These are phyloP conservation scores for Drosophila guanche DNA, from an alignment of 1,140 invertebrate species.

Conservation along the genomic window DNA sequence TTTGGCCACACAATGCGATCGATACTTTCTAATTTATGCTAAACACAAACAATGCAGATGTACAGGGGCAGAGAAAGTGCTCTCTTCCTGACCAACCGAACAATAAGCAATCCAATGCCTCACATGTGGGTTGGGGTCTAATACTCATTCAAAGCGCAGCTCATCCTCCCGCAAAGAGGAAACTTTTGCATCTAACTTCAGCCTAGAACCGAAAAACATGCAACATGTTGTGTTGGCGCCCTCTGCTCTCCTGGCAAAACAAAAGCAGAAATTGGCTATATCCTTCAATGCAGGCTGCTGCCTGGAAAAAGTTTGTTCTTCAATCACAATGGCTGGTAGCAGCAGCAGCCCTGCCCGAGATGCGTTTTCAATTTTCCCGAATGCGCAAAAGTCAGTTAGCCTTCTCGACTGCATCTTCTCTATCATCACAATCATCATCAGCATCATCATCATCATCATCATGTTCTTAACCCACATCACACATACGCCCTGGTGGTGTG, in stretches of 20 bases:
- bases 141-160: slow-evolving; percentile 11
- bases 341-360: slow-evolving; percentile 8
- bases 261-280: slow-evolving; percentile 58
- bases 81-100: slow-evolving; percentile 34
- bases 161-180: slow-evolving; percentile 18
- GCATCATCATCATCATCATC: slow-evolving; percentile 17
- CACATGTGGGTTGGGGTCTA: slow-evolving; percentile 12
- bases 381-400: slow-evolving; percentile 49
- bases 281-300: slow-evolving; percentile 25
- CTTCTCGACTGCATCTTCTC: slow-evolving; percentile 12
- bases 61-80: slow-evolving; percentile 29
- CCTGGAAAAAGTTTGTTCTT: slow-evolving; percentile 37
- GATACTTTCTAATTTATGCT: slow-evolving; percentile 72
- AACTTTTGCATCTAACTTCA: slow-evolving; percentile 41
- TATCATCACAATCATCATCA: slow-evolving; percentile 19
- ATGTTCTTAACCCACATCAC: slow-evolving; percentile 35
- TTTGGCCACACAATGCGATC: slow-evolving; percentile 50
- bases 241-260: slow-evolving; percentile 15
- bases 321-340: slow-evolving; percentile 32
- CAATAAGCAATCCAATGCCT: slow-evolving; percentile 51
- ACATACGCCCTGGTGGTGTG: slow-evolving; percentile 47
- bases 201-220: slow-evolving; percentile 25
- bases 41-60: slow-evolving; percentile 46
- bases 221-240: slow-evolving; percentile 42
- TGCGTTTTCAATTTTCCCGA: slow-evolving; percentile 43